These are phyloP conservation scores for Pentamera pediparva DNA, from an alignment of 53 echinoderm and acorn worm genomes.

Conservation along the genomic window DNA sequence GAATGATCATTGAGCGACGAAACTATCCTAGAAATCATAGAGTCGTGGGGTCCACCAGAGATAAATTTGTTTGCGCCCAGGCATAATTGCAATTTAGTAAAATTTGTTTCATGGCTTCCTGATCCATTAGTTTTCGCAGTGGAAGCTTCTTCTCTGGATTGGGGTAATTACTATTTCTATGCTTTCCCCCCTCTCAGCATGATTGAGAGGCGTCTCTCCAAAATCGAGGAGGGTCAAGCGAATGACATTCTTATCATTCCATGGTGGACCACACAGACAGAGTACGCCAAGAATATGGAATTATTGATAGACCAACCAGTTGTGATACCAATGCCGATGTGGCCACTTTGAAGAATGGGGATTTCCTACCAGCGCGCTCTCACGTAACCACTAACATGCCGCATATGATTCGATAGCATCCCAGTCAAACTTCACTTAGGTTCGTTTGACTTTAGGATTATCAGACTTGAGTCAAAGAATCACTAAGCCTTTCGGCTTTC, in stretches of 20 bases:
- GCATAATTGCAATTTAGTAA: slow-evolving; percentile 30
- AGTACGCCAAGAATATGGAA: slow-evolving; percentile 32
- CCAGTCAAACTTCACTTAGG: not conserved
- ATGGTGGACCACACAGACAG: slow-evolving; percentile 43
- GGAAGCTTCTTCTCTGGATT: slow-evolving; percentile 18
- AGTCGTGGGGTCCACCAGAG: slow-evolving; percentile 3
- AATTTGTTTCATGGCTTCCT: slow-evolving; percentile 39
- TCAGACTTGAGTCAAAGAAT: too few species aligned
- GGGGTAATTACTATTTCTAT: slow-evolving; percentile 6
- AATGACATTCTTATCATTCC: slow-evolving; percentile 31
- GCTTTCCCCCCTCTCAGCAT: slow-evolving; percentile 49
- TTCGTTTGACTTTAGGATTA: not conserved
- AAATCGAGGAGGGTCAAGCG: slow-evolving; percentile 13
- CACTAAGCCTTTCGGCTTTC: too few species aligned
- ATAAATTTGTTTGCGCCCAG: slow-evolving; percentile 36
- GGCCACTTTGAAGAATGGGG: not conserved
- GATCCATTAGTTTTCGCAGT: slow-evolving; percentile 19
- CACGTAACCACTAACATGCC: not conserved
- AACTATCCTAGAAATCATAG: not conserved
- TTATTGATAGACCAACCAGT: slow-evolving; percentile 30
- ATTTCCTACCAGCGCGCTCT: not conserved
- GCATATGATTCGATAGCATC: not conserved
- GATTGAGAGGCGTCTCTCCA: slow-evolving; percentile 29
- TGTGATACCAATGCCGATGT: not conserved
- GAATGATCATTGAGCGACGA: slow-evolving; percentile 18